Evolutionary conservation across 2,888 invertebrate genomes (phyloP), one percentile per base, ranked within the genome.

Genomic region (Drosophila mettleri): DNA sequence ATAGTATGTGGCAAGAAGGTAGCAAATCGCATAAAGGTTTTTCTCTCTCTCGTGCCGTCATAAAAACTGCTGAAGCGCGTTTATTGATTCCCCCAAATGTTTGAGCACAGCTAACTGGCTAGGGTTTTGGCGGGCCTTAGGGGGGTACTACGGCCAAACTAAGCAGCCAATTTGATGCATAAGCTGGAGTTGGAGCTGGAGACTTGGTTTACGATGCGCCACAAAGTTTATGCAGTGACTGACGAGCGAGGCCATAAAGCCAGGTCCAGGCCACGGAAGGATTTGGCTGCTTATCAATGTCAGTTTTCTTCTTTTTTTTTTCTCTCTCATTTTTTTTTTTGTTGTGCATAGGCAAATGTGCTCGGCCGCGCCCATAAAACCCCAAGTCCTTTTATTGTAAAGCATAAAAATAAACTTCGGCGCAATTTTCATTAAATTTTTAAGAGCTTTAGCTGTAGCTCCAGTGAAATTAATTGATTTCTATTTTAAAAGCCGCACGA

Each of bases 121-220:
- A n/a, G n/a, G n/a, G 24, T 5, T 14, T 41, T 22, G 14, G 20
- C 39, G 34, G 41, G 16, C 2, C 12, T 5, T 29, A 45, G 18
- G 2, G 18, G 18, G 38, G 33, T 9, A 36, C 24, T 9, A 36
- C 24, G 34, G 29, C 10, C 3, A 3, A 51, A 60, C 72, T 81
- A 81, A 81, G 82, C 75, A 82, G 80, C 82, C 80, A 81, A 81
- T 81, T 81, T 81, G 77, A 77, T 74, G 69, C 68, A 71, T 71
- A 71, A 80, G 74, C 64, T 54, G 39, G 49, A 16, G 24, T 2
- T 24, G 22, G 14, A 41, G 24, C n/a, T 38, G 68, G 61, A 61
- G 49, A 53, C 52, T 51, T 41, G 61, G 59, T 81, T 81, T 82
- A 81, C 81, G 81, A 81, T 75, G 82, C 81, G 79, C 80, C 80